Percentiles rank a stretch among this genome's conserved stretches.
Evolutionary conservation across 2,888 invertebrate genomes (phyloP).

Genomic region (Leptopilina myrica): DNA sequence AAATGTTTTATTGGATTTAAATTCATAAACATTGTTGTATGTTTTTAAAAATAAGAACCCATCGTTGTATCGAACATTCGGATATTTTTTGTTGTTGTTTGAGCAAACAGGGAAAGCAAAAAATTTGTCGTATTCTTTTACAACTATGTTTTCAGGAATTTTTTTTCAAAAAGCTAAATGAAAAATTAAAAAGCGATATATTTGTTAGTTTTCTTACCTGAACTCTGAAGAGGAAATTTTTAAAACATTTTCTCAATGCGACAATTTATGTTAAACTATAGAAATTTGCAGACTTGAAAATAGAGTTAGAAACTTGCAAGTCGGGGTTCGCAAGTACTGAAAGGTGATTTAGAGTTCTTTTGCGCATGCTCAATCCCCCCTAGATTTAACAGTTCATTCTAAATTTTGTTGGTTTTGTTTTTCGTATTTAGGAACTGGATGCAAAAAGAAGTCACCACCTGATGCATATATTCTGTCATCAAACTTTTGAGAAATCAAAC

Average conservation of each 20-base stretch:
- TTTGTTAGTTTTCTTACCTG: slow-evolving; percentile 9
- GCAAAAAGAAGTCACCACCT: no score
- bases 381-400: slow-evolving; percentile 23
- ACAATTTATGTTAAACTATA: slow-evolving; percentile 32
- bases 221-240: background rate
- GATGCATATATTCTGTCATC: no score
- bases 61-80: no score
- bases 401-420: background rate
- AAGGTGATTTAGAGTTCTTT: slow-evolving; percentile 16
- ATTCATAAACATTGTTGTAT: no score
- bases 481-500: no score
- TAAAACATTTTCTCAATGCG: background rate
- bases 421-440: background rate
- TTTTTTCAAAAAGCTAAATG: no score
- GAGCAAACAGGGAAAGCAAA: no score
- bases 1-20: no score
- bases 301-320: slow-evolving; percentile 12
- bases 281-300: slow-evolving; percentile 14
- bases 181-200: background rate
- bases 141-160: no score
- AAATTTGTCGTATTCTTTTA: no score
- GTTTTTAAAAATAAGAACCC: no score
- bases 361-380: slow-evolving; percentile 44
- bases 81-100: no score
- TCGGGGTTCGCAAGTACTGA: slow-evolving; percentile 12